phyloP scores from a whole-genome alignment of 2,113 vertebrate genomes.

The Lampris incognitus region DNA sequence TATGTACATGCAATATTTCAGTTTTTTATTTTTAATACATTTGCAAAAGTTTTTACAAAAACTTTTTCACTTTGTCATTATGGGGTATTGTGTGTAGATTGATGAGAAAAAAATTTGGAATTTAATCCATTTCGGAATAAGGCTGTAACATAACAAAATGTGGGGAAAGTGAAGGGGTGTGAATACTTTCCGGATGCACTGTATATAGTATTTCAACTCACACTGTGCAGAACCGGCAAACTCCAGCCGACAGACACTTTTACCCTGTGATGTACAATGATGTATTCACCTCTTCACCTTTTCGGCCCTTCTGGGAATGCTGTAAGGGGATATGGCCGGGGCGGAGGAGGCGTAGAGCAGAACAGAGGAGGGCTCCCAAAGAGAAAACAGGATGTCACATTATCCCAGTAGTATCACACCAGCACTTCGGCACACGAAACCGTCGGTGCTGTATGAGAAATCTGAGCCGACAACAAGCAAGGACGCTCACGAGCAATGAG shows the following conservation, averaged over 20 bases:
- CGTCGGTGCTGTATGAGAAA: constrained; percentile 24
- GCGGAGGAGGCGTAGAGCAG: constrained; percentile 20
- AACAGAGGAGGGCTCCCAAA: constrained; percentile 16
- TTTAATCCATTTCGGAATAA: too few species aligned
- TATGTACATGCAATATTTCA: too few species aligned
- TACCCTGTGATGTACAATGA: constrained; percentile 7
- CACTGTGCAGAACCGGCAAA: constrained; percentile 1
- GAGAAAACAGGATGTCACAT: constrained; percentile 32
- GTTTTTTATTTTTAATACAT: too few species aligned
- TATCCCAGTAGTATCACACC: neutral
- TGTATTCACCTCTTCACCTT: constrained; percentile 6
- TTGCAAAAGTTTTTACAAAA: too few species aligned
- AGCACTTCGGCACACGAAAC: constrained; percentile 21
- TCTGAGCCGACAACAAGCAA: constrained; percentile 24
- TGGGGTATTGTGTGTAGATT: too few species aligned
- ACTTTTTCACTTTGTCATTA: too few species aligned
- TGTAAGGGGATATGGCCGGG: constrained; percentile 16
- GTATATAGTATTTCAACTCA: too few species aligned
- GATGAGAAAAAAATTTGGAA: too few species aligned
- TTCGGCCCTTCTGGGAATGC: constrained; percentile 25
- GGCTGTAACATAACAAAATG: too few species aligned
- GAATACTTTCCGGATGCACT: too few species aligned
- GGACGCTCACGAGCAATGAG: constrained; percentile 11
- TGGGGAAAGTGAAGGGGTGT: too few species aligned
- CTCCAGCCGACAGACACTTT: neutral